Conservation (phyloP, 2,888 invertebrate genomes). For the Disparrhopalites patrizii region DNA sequence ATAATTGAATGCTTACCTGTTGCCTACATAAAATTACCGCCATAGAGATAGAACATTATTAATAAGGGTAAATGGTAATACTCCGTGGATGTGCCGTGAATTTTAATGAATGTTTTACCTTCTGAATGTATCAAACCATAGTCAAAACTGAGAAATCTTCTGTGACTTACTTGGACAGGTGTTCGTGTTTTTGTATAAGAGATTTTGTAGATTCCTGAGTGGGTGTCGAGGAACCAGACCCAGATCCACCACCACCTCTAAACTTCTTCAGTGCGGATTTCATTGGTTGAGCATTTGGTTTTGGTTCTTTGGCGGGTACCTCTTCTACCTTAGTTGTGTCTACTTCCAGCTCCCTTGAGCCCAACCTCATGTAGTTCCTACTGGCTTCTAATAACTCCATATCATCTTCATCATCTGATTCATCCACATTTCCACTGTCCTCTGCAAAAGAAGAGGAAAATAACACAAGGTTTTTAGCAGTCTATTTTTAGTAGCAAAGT, state of each 20-base stretch:
- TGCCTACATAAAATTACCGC: too few species aligned
- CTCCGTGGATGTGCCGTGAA: too few species aligned
- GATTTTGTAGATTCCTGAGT: conserved; percentile 65
- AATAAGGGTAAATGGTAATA: background rate
- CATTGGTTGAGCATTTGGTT: conserved; percentile 83
- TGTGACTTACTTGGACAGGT: conserved; percentile 62
- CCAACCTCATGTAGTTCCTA: conserved; percentile 43
- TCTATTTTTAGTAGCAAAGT: background rate
- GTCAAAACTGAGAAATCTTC: background rate
- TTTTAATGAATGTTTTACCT: too few species aligned
- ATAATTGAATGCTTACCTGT: too few species aligned
- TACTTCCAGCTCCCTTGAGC: conserved; percentile 54
- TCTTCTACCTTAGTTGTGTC: conserved; percentile 84
- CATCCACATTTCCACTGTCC: conserved; percentile 54
- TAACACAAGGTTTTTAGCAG: background rate
- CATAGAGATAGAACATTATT: background rate
- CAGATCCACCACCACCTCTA: conserved; percentile 49
- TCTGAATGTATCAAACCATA: background rate
- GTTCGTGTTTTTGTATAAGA: conserved; percentile 65
- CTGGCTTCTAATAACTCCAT: conserved; percentile 50
- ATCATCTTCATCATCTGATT: conserved; percentile 52
- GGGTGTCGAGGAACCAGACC: conserved; percentile 65
- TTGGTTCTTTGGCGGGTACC: conserved; percentile 88
- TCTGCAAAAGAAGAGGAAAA: conserved; percentile 1
- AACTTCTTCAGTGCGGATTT: conserved; percentile 90